These are phyloP conservation scores for Plecotus auritus DNA, from an alignment of 2,113 vertebrate genomes.

Conservation along the genomic window DNA sequence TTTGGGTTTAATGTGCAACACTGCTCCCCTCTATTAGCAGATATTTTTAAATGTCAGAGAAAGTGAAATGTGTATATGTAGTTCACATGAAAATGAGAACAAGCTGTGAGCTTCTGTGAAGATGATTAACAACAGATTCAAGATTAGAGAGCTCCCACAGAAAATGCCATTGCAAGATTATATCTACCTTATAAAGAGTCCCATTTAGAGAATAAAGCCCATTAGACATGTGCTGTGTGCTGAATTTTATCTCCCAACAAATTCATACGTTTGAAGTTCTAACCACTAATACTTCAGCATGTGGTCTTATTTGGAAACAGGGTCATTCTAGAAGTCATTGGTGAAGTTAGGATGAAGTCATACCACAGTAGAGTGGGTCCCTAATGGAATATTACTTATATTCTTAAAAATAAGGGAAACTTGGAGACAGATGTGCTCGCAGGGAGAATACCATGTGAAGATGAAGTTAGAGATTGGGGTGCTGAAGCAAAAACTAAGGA, in stretches of 20 bases:
- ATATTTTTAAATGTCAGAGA: background rate
- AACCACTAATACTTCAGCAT: background rate
- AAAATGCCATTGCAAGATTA: background rate
- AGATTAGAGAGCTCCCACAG: background rate
- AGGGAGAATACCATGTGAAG: background rate
- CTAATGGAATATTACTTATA: background rate
- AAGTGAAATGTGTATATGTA: background rate
- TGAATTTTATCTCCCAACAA: background rate
- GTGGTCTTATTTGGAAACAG: background rate
- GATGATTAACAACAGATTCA: background rate
- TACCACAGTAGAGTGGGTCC: background rate
- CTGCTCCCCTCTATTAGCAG: background rate
- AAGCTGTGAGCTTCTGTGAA: background rate
- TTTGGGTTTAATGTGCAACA: background rate
- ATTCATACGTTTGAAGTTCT: background rate
- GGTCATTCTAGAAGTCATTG: background rate
- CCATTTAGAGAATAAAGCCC: background rate
- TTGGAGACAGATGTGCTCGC: background rate
- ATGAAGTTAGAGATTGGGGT: background rate
- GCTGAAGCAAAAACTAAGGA: background rate
- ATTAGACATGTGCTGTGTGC: background rate
- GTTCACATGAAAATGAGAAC: background rate
- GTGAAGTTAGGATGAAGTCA: background rate
- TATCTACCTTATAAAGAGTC: background rate
- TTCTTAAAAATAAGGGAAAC: background rate